Base-by-base conservation (phyloP, 2,888 invertebrate genomes). In the Gnatocerus cornutus region DNA sequence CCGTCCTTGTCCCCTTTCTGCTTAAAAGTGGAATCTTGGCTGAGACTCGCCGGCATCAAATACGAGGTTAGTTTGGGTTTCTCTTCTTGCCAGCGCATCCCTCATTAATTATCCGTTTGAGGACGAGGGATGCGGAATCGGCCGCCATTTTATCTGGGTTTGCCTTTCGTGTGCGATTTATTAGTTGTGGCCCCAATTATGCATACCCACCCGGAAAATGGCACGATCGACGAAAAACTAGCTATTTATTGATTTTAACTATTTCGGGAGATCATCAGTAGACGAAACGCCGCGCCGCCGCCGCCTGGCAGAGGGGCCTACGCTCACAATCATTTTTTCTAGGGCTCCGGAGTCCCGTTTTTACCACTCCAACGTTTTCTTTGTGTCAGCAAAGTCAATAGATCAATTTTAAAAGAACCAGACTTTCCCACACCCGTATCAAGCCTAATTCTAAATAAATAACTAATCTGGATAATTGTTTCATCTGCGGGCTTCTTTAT, bases 21-120 rank as follows among this genome's bases (percentile, higher is more conserved):
- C 87, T 90, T 97, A 84, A 97, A 97, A 90, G 94, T 97, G 80
- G 97, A 98, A 89, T 96, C 97, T 81, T 97, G 96, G 96, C 89
- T 98, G 77, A 90, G 97, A 84, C 90, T 97, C 80, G 92, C 93
- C 82, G 95, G 93, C 84, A 89, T 97, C 85, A 95, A 94, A 87
- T 97, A 97, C 87, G 96, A 97, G 95, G 97, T 97, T 87, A 90
- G 91, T 85, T 48, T 3, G 3, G 33, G 6, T 1, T 7, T 1
- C n/a, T 33, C 7, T 6, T 41, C 12, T 41, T 41, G 9, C 10
- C 3, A 3, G 2, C 33, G 43, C 12, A 7, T 10, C 12, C 43
- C 14, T 12, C 43, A 43, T 13, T 13, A 1, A 21, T 21, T 21
- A 21, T 1, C 1, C 4, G 21, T 21, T 41, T 33, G 33, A 43